Percentiles rank a stretch among this genome's conserved stretches.
Conservation (phyloP, 2,888 invertebrate genomes). For the Syrista parreyssii region DNA sequence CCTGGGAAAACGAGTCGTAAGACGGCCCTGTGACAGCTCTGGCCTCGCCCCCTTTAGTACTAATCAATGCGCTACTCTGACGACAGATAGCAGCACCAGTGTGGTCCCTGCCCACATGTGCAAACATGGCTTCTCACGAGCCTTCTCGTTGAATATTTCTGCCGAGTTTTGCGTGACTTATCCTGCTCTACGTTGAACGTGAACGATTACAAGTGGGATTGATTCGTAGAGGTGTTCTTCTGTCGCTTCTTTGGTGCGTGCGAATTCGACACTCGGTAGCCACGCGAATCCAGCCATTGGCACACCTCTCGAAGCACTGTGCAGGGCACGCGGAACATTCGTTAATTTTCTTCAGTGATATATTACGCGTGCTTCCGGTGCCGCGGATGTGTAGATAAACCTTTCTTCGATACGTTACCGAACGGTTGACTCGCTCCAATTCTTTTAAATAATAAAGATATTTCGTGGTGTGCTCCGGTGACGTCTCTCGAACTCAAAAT, state of each 20-base stretch:
- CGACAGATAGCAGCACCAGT: conserved; percentile 51
- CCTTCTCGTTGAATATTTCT: conserved; percentile 4
- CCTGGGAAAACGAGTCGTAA: conserved; percentile 2
- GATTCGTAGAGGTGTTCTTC: background rate
- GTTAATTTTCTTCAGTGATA: conserved; percentile 1
- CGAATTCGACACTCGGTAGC: background rate
- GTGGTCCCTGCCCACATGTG: conserved; percentile 56
- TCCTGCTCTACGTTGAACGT: background rate
- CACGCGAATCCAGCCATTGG: background rate
- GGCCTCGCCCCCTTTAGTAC: conserved; percentile 42
- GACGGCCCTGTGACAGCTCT: conserved; percentile 3
- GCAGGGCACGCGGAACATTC: conserved; percentile 6
- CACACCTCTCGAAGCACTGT: background rate
- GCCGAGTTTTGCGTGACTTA: background rate
- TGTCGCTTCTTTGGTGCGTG: background rate
- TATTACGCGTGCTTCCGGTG: conserved; percentile 12
- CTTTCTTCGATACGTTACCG: background rate
- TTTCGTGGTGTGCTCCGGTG: background rate
- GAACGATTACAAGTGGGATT: background rate
- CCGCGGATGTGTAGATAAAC: background rate
- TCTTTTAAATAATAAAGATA: background rate
- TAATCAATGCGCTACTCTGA: conserved; percentile 26
- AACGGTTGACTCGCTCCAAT: background rate
- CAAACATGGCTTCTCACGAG: conserved; percentile 53
- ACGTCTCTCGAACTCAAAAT: background rate